These are phyloP conservation scores for Diaphora mendica DNA, from an alignment of 2,888 invertebrate species.

Conservation along the genomic window DNA sequence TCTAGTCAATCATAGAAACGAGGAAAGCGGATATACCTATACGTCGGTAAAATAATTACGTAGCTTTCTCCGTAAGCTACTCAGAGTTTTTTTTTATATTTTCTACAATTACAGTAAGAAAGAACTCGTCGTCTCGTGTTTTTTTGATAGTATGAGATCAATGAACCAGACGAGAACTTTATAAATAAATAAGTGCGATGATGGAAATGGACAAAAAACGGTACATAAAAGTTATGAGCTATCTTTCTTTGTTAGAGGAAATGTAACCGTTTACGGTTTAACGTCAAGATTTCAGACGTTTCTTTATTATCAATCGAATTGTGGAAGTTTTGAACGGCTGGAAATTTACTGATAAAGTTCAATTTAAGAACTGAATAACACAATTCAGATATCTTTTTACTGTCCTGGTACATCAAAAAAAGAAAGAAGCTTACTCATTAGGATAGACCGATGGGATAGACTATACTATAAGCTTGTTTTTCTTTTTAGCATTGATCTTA, in stretches of 20 bases:
- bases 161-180: conserved; percentile 41
- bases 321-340: background rate
- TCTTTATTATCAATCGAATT: background rate
- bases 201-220: conserved; percentile 10
- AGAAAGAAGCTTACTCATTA: background rate
- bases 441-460: too few species aligned
- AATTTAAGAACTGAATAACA: background rate
- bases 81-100: background rate
- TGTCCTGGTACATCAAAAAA: too few species aligned
- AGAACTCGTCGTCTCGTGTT: background rate
- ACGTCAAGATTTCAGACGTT: background rate
- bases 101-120: background rate
- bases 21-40: background rate
- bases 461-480: background rate
- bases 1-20: background rate
- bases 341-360: background rate
- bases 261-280: background rate
- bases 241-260: conserved; percentile 5
- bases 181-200: conserved; percentile 20
- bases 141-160: conserved; percentile 29
- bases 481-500: background rate
- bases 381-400: too few species aligned
- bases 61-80: background rate
- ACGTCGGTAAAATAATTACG: background rate
- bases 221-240: background rate